Base-by-base conservation (phyloP, 2,888 invertebrate genomes). In the Euplexia lucipara region DNA sequence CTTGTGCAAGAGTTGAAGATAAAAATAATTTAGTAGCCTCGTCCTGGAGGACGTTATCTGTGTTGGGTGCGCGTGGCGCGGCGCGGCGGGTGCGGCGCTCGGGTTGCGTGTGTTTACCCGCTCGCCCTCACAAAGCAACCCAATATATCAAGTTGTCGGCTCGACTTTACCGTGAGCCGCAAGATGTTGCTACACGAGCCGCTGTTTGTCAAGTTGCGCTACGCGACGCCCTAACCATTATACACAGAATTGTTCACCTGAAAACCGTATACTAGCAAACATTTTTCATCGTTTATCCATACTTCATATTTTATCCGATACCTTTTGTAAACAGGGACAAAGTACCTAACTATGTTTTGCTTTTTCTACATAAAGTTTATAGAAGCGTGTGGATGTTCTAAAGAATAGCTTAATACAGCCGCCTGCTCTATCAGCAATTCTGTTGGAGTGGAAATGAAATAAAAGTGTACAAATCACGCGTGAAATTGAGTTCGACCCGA, bases 391-490 rank as follows among this genome's bases (percentile, higher is more conserved):
- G 7, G 6, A 8, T 18, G 8, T 57, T 54, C n/a, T 30, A 37
- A 39, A 45, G 47, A 56, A 59, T 34, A 52, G 42, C 44, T 22
- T 42, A 60, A 53, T 66, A 59, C 30, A 68, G 32, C 30, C 22
- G 20, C 69, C 69, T 66, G 47, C 63, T 74, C 61, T 81, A 81
- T 86, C 83, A 85, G 79, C 80, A 81, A 83, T 88, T 86, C 83
- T 83, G 78, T 83, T 78, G 79, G 79, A 88, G 87, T 91, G 88
- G 89, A 88, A 93, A 93, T 90, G 90, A 92, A 93, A 92, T 93
- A 92, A 93, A 92, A 92, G 88, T 89, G 87, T 87, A 91, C 90
- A 93, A 93, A 94, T 93, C 93, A 93, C 92, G 92, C 94, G 94
- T 94, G 93, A 94, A 95, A 95, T 95, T 92, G 94, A 92, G 89